phyloP scores from a whole-genome alignment of 2,797 vertebrate species.

The Tokudaia tokunoshimensis region DNA sequence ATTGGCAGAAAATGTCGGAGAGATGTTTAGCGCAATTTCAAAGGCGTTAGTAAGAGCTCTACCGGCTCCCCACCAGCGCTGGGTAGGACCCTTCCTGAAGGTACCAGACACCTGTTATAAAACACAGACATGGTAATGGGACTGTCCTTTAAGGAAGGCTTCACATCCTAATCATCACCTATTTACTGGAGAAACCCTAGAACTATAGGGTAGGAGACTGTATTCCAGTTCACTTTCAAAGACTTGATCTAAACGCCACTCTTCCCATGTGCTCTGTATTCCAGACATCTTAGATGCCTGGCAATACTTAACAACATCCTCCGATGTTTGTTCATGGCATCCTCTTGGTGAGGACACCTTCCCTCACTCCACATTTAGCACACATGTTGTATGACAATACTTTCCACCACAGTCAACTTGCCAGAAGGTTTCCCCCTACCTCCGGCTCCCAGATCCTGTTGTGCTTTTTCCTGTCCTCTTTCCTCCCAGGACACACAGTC shows the following conservation, averaged over 20 bases:
- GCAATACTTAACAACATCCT: not conserved
- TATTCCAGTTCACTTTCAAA: not conserved
- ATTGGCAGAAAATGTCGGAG: constrained; percentile 34
- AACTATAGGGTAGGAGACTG: not conserved
- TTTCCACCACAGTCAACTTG: not conserved
- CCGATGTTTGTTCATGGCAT: not conserved
- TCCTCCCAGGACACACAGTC: not conserved
- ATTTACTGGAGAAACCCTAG: constrained; percentile 47
- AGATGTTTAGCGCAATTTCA: constrained; percentile 57
- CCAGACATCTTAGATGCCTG: not conserved
- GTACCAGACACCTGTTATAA: constrained; percentile 59
- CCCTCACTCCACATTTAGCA: not conserved
- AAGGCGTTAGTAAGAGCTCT: constrained; percentile 44
- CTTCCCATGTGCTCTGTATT: not conserved
- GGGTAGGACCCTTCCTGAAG: constrained; percentile 45
- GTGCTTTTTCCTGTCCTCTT: not conserved
- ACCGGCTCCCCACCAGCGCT: constrained; percentile 50
- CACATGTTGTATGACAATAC: not conserved
- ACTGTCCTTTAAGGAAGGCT: constrained; percentile 51
- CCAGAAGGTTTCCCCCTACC: not conserved
- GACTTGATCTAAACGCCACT: not conserved
- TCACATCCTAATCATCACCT: constrained; percentile 58
- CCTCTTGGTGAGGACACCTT: not conserved
- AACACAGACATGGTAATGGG: constrained; percentile 44
- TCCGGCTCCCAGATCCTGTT: not conserved